Conservation (phyloP, 2,888 invertebrate species). For the Teinopalpus imperialis region DNA sequence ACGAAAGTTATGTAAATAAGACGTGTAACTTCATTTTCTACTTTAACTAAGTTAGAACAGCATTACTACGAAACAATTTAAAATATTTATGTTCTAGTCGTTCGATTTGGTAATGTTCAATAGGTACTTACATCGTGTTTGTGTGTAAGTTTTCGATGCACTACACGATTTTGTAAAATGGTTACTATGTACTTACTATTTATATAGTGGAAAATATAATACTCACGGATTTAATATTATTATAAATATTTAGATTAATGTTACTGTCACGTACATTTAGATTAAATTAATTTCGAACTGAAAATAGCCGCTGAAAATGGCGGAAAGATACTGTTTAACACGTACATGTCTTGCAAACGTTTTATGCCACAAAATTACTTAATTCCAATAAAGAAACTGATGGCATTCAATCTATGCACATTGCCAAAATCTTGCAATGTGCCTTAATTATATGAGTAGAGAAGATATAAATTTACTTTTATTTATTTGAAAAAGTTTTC, state of each 20-base stretch:
- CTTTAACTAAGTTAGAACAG: constrained; percentile 17
- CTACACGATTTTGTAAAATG: neutral
- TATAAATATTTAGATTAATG: constrained; percentile 14
- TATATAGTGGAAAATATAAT: constrained; percentile 12
- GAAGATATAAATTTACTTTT: too few species aligned
- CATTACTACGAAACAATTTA: constrained; percentile 13
- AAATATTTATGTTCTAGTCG: constrained; percentile 24
- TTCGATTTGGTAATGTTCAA: constrained; percentile 18
- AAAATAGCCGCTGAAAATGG: neutral
- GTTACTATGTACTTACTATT: constrained; percentile 3
- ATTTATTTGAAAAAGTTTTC: too few species aligned
- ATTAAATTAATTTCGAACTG: constrained; percentile 15
- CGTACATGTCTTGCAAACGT: too few species aligned
- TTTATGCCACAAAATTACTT: neutral
- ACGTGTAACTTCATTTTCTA: constrained; percentile 8
- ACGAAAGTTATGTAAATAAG: constrained; percentile 19
- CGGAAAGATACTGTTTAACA: too few species aligned
- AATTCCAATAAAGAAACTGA: neutral
- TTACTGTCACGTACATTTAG: constrained; percentile 11
- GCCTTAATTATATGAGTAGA: too few species aligned
- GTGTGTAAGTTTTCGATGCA: too few species aligned
- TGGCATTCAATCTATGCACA: too few species aligned
- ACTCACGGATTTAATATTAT: constrained; percentile 15
- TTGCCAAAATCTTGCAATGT: too few species aligned
- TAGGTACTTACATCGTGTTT: constrained; percentile 16